phyloP scores from a whole-genome alignment of 1,140 invertebrate species.

The Anastrepha ludens region DNA sequence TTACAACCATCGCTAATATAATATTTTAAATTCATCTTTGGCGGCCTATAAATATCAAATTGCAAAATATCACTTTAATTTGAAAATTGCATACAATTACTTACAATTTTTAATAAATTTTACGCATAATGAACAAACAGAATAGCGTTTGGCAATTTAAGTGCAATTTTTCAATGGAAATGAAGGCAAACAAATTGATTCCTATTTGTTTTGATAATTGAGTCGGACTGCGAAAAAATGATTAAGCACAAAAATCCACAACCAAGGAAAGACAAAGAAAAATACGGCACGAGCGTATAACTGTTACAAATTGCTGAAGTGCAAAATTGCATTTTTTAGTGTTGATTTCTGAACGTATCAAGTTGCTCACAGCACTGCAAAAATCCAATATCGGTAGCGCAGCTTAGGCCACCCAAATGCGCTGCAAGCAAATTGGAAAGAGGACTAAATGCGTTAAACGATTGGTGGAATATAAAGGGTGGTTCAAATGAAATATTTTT shows the following conservation, averaged over 20 bases:
- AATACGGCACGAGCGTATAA: not conserved
- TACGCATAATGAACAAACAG: not conserved
- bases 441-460: conserved; percentile 5
- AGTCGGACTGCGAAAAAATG: not conserved
- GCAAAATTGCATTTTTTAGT: not conserved
- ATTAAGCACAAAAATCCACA: not conserved
- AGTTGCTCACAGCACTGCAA: not conserved
- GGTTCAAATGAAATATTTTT: too few relatives aligned
- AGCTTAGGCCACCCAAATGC: conserved; percentile 55
- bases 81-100: not conserved
- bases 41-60: conserved; percentile 51
- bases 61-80: not conserved
- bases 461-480: conserved; percentile 1
- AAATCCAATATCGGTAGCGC: not conserved
- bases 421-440: conserved; percentile 49
- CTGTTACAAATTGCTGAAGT: not conserved
- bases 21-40: not conserved
- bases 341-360: not conserved
- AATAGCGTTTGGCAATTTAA: not conserved
- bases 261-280: too few relatives aligned
- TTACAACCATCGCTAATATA: too few relatives aligned
- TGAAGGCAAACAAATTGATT: conserved; percentile 55
- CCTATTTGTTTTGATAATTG: conserved; percentile 58
- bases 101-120: not conserved
- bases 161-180: not conserved